Base-by-base conservation (phyloP, 2,888 invertebrate genomes). In the Agapetus fuscipes region DNA sequence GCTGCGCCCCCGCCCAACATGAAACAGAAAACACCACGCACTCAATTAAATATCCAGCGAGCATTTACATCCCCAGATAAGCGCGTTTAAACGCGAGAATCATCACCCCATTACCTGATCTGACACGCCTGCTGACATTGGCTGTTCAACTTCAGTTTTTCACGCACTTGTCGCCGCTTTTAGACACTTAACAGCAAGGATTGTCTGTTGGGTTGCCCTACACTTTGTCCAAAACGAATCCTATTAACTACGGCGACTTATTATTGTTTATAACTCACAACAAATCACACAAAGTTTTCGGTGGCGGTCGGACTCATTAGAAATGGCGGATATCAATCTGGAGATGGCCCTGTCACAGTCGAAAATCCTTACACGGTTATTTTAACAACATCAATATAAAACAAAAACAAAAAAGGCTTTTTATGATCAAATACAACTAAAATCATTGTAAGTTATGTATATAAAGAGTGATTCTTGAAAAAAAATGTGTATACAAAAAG, bases 91-190 rank as follows among this genome's bases (percentile, higher is more conserved):
- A 13, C 27, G 16, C 12, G 31, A 31, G 17, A 7, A 36, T 32
- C 20, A 27, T 36, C 36, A 34, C 29, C 30, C 45, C 50, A 69
- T 83, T 84, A 44, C 84, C 84, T 84, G 84, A 75, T 85, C 84
- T 78, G 83, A 81, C 80, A 84, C 83, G 83, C 83, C 83, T 82
- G 85, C 80, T 82, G 83, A 85, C 85, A 85, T 85, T 80, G 80
- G 80, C 80, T 71, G 74, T n/a, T n/a, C 70, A 72, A 71, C 74
- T 73, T 66, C 57, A 54, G 56, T 60, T 58, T 68, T 66, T 62
- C 66, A 62, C 66, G 60, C 66, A 65, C 66, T 63, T 63, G 56
- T 56, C 51, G 54, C 61, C 61, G 64, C 66, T 62, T 62, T 58
- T 61, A 56, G 46, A 55, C 61, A 66, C 65, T 57, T 60, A 54